These are phyloP conservation scores for Pseudorhiza aurosa DNA, from an alignment of 30 jellyfish, hydroid and myxozoan species.

Conservation along the genomic window DNA sequence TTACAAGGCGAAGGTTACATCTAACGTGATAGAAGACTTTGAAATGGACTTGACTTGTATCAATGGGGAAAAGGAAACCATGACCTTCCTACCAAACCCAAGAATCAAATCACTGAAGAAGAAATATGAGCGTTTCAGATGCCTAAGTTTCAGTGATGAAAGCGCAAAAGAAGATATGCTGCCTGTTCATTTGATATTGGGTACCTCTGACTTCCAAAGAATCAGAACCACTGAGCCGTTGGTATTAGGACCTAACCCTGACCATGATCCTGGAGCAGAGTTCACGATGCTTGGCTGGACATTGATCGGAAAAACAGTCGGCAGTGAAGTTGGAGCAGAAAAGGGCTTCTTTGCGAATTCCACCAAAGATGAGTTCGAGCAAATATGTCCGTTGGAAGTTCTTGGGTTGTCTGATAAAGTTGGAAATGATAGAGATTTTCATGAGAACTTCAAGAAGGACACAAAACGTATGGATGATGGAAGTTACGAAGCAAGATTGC, in stretches of 20 bases:
- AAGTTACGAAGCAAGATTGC: conserved; percentile 30
- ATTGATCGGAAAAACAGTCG: conserved; percentile 28
- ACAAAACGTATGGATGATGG: conserved; percentile 59
- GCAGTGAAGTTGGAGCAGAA: conserved; percentile 5
- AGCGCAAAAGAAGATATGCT: conserved; percentile 12
- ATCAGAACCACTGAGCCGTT: conserved; percentile 47
- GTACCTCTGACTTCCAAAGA: conserved; percentile 43
- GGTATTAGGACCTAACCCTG: conserved; percentile 45
- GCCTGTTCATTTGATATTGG: conserved; percentile 47
- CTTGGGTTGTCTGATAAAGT: conserved; percentile 44
- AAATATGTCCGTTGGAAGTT: conserved; percentile 28
- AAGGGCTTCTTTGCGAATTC: conserved; percentile 9
- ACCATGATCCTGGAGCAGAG: conserved; percentile 71
- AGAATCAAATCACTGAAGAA: conserved; percentile 41
- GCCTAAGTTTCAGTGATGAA: conserved; percentile 67
- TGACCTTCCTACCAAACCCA: conserved; percentile 55
- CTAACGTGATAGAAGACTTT: conserved; percentile 47
- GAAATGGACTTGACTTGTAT: conserved; percentile 40
- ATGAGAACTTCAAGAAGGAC: conserved; percentile 39
- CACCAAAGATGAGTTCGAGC: conserved; percentile 42
- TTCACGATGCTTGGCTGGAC: conserved; percentile 77
- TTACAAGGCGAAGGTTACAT: conserved; percentile 12
- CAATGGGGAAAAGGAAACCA: conserved; percentile 52
- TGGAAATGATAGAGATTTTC: conserved; percentile 39
- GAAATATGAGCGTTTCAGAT: conserved; percentile 36